Conservation (phyloP, 2,888 invertebrate genomes). For the Dichetophora obliterata region DNA sequence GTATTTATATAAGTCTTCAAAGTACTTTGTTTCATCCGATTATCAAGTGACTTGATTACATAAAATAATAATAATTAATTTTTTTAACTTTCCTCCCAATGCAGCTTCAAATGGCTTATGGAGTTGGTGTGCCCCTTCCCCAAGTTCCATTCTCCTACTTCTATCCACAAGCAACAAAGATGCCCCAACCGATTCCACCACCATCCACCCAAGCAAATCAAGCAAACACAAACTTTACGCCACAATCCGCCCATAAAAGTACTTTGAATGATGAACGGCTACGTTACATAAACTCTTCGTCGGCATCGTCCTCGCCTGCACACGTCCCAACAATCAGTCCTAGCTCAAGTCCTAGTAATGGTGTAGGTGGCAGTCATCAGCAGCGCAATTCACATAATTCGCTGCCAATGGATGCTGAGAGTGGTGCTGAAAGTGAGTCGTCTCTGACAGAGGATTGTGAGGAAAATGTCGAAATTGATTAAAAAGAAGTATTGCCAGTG, state of each 20-base stretch:
- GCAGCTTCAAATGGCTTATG: constrained; percentile 69
- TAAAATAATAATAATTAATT: neutral
- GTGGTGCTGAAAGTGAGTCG: constrained; percentile 59
- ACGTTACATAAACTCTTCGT: constrained; percentile 51
- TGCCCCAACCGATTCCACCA: constrained; percentile 68
- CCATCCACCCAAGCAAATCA: constrained; percentile 52
- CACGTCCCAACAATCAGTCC: constrained; percentile 50
- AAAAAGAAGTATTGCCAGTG: constrained; percentile 14
- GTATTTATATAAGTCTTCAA: neutral
- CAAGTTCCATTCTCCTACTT: constrained; percentile 69
- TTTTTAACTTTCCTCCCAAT: constrained; percentile 14
- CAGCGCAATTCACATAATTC: constrained; percentile 19
- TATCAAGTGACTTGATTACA: neutral
- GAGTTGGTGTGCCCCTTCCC: constrained; percentile 65
- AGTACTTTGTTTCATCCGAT: neutral
- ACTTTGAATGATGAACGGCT: constrained; percentile 42
- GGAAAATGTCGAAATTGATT: constrained; percentile 70
- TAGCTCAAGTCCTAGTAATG: constrained; percentile 52
- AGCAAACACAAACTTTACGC: constrained; percentile 36
- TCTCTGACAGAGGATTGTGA: constrained; percentile 65
- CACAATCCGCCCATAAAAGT: constrained; percentile 40
- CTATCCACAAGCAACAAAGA: constrained; percentile 66
- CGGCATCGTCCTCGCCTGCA: constrained; percentile 60
- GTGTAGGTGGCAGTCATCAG: constrained; percentile 27
- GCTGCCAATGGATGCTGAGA: constrained; percentile 49